phyloP scores from a whole-genome alignment of 1,140 invertebrate genomes.

The Eueides isabella region DNA sequence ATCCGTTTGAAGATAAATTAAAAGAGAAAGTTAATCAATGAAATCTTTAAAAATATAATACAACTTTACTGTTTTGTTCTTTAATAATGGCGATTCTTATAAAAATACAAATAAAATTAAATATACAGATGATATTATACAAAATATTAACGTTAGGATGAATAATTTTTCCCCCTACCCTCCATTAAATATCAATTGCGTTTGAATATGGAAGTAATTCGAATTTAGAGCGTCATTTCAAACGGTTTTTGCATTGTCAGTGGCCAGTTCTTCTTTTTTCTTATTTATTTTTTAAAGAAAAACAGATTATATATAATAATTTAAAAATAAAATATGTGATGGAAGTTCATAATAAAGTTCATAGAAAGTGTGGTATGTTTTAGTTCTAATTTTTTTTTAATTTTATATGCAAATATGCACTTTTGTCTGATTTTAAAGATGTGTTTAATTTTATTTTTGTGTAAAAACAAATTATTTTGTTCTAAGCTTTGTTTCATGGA shows the following conservation, averaged over 20 bases:
- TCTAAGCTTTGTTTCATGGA: too few relatives aligned
- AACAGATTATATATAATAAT: background rate
- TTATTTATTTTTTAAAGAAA: background rate
- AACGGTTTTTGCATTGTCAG: background rate
- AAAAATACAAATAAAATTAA: background rate
- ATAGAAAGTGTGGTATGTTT: background rate
- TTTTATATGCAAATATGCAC: too few relatives aligned
- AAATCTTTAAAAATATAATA: too few relatives aligned
- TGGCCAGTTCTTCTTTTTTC: background rate
- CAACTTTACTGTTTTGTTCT: too few relatives aligned
- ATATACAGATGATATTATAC: too few relatives aligned
- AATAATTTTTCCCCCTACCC: background rate
- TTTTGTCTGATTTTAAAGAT: too few relatives aligned
- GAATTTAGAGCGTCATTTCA: background rate
- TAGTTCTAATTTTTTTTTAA: background rate
- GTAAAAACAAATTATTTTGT: too few relatives aligned
- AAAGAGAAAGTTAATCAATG: too few relatives aligned
- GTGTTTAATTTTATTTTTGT: too few relatives aligned
- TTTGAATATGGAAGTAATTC: background rate
- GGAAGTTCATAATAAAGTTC: background rate
- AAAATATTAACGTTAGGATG: background rate
- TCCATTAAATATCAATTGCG: slow-evolving; percentile 7
- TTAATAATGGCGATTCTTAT: too few relatives aligned
- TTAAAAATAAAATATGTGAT: background rate
- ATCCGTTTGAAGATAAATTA: too few relatives aligned